Evolutionary conservation across 2,797 vertebrate genomes (phyloP), one percentile per base, ranked within the genome.

Genomic region (Cossypha polioptera): DNA sequence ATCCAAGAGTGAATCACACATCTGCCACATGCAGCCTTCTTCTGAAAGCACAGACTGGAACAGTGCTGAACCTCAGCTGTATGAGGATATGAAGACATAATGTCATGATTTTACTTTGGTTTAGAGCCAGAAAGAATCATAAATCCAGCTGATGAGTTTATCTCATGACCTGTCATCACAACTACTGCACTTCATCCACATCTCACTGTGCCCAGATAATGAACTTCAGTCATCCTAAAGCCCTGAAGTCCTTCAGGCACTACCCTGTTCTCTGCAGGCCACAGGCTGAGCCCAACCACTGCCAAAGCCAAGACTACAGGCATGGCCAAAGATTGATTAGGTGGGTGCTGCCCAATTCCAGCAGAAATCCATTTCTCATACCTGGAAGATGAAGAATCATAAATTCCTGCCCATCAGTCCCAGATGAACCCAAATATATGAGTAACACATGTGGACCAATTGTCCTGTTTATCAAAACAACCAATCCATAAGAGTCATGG

Each of bases 1-100:
- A 91, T 82, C 88, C 69, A 62, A 57, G 58, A 87, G 35, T 66
- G 77, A 91, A 92, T 91, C 89, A 42, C 72, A 85, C 87, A 91
- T 72, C 87, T 92, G 82, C 77, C 93, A 79, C 38, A 76, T 78
- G 25, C 81, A 87, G 54, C 58, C 28, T 75, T 45, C 84, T 65
- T 69, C 78, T 43, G 78, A 33, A 69, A 82, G 87, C 87, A 54
- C 63, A 54, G 63, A 54, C 50, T 22, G 77, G 62, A 77, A 85
- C n/a, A 5, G 69, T 36, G 73, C 61, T 61, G 77, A 91, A 61
- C 58, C 42, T 65, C 36, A 13, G 47, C 33, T 58, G 20, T 6
- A 75, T 28, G n/a, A 35, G 85, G 86, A 69, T 69, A 92, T 25
- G 33, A 88, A 94, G 81, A 89, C 26, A 29, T 35, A 61, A 87